Percentiles rank a stretch among this genome's conserved stretches.
Conservation (phyloP, 2,888 invertebrate genomes). For the Polyommatus icarus region DNA sequence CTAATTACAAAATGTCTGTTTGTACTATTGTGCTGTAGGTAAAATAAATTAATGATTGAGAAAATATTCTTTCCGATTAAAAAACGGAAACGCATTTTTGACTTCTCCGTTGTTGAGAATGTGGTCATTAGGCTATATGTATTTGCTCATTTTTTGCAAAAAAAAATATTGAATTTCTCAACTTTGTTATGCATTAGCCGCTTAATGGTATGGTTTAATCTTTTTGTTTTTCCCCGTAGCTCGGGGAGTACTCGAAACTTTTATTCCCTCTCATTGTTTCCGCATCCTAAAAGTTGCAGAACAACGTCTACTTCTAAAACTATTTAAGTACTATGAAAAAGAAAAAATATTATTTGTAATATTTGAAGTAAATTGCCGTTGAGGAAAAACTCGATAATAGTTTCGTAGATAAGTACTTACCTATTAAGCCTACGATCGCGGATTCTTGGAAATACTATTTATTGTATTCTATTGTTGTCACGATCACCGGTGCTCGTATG, state of each 20-base stretch:
- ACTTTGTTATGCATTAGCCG: neutral
- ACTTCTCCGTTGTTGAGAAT: no score
- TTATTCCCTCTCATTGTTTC: conserved; percentile 22
- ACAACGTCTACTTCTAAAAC: neutral
- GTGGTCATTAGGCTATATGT: no score
- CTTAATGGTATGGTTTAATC: conserved; percentile 10
- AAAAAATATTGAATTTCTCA: neutral
- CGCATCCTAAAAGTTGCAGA: conserved; percentile 1
- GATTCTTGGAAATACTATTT: no score
- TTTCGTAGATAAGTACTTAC: no score
- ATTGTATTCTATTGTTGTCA: no score
- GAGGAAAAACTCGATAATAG: no score
- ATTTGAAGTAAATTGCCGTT: neutral
- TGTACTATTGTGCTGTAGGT: neutral
- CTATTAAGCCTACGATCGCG: no score
- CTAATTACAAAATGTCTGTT: no score
- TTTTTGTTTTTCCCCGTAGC: neutral
- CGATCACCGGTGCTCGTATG: no score
- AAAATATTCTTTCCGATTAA: neutral
- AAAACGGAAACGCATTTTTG: neutral
- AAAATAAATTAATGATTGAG: neutral
- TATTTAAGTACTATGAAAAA: neutral
- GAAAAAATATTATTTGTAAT: neutral
- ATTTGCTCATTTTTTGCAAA: no score
- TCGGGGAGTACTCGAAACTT: conserved; percentile 26